These are phyloP conservation scores for Rattus rattus DNA, from an alignment of 2,113 vertebrate genomes.

Conservation along the genomic window DNA sequence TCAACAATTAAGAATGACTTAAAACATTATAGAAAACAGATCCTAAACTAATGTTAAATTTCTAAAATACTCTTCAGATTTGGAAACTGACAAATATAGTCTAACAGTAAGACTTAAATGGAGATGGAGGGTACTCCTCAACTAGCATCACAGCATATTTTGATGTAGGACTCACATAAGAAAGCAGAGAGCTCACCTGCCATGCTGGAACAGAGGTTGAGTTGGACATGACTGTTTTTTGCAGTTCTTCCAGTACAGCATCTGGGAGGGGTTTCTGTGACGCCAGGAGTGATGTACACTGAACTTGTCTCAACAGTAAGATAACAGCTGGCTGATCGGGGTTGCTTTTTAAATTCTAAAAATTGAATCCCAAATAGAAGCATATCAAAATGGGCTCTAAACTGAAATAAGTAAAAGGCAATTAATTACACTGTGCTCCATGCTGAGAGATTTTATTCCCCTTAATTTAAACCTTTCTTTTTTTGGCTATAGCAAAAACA, in stretches of 20 bases:
- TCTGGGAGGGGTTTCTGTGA: constrained; percentile 88
- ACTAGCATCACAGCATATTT: background rate
- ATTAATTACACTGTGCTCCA: background rate
- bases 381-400: background rate
- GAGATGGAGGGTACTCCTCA: background rate
- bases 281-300: constrained; percentile 92
- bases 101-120: constrained; percentile 1
- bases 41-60: constrained; percentile 29
- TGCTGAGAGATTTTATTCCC: background rate
- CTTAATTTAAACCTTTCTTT: constrained; percentile 47
- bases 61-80: background rate
- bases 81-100: background rate
- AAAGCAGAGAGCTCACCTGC: constrained; percentile 90
- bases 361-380: constrained; percentile 67
- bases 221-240: constrained; percentile 90
- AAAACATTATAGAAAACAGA: background rate
- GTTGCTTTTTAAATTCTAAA: constrained; percentile 90
- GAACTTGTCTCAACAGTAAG: constrained; percentile 93
- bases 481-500: constrained; percentile 47
- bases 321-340: constrained; percentile 91
- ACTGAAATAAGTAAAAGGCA: background rate
- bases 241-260: constrained; percentile 91
- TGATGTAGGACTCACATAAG: background rate
- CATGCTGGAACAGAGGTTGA: constrained; percentile 92
- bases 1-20: constrained; percentile 11